Evolutionary conservation across 1,140 invertebrate species (phyloP).

Genomic region (Matsumurasca onukii): DNA sequence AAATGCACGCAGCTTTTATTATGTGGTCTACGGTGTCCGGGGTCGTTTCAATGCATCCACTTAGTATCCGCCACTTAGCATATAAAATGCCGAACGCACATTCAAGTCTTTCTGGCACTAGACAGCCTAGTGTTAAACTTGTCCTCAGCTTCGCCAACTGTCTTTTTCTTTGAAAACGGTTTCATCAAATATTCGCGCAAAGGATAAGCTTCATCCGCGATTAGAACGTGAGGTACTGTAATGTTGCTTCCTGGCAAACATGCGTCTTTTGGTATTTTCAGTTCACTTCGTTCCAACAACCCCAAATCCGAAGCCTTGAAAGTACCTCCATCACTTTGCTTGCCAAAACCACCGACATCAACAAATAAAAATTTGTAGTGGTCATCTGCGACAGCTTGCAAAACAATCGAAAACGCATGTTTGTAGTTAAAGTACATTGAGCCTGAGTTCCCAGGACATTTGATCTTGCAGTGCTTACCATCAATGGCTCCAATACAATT

Average conservation of each 20-base stretch:
- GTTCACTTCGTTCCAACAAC: background rate
- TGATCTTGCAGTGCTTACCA: constrained; percentile 47
- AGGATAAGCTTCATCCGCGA: constrained; percentile 11
- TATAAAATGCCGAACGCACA: constrained; percentile 18
- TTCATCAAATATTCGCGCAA: background rate
- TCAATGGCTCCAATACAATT: too few species aligned
- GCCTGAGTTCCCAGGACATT: constrained; percentile 46
- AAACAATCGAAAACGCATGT: constrained; percentile 49
- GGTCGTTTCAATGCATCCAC: constrained; percentile 4
- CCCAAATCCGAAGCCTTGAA: constrained; percentile 9
- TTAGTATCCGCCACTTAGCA: constrained; percentile 1
- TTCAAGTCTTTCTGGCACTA: constrained; percentile 5
- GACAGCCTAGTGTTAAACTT: constrained; percentile 31
- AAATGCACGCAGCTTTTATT: background rate
- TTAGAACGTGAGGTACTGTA: too few species aligned
- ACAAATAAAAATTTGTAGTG: constrained; percentile 50
- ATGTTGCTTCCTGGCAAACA: background rate
- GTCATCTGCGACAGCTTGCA: constrained; percentile 52
- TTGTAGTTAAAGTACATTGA: constrained; percentile 46
- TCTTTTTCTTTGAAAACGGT: too few species aligned
- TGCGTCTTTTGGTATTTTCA: background rate
- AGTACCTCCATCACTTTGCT: constrained; percentile 45
- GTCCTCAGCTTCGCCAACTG: background rate
- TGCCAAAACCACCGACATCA: constrained; percentile 51
- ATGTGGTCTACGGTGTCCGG: background rate